A percentile compares a stretch with the other conserved stretches of the same genome.
Evolutionary conservation across 2,888 invertebrate species (phyloP).

Genomic region (Dioctria linearis): DNA sequence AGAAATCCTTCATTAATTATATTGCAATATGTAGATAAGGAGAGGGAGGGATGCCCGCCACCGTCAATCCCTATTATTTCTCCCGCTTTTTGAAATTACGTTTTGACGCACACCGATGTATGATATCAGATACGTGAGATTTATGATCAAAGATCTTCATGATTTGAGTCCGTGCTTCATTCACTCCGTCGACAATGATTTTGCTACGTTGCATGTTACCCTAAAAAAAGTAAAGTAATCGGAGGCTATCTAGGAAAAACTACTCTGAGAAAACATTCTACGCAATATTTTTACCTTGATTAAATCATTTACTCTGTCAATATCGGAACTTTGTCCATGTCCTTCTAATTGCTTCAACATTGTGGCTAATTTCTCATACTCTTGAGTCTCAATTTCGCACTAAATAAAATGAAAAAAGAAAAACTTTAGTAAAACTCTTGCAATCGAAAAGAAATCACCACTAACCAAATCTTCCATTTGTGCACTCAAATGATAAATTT

Average conservation of each 20-base stretch:
- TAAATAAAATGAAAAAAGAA: slow-evolving; percentile 61
- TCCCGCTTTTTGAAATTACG: slow-evolving; percentile 93
- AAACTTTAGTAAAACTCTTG: not conserved
- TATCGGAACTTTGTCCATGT: slow-evolving; percentile 71
- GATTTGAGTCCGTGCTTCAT: slow-evolving; percentile 89
- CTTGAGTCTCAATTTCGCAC: slow-evolving; percentile 74
- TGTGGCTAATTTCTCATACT: slow-evolving; percentile 67
- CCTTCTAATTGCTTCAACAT: slow-evolving; percentile 71
- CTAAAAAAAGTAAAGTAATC: slow-evolving; percentile 71
- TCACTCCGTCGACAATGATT: slow-evolving; percentile 92
- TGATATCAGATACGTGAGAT: slow-evolving; percentile 88
- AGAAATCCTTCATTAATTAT: not conserved
- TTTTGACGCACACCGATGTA: slow-evolving; percentile 92
- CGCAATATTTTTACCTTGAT: slow-evolving; percentile 73
- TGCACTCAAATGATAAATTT: slow-evolving; percentile 90
- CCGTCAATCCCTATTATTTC: slow-evolving; percentile 68
- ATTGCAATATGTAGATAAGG: not conserved
- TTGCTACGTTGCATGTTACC: slow-evolving; percentile 96
- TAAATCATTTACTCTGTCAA: slow-evolving; percentile 75
- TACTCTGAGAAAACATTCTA: not conserved
- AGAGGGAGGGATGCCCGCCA: slow-evolving; percentile 60
- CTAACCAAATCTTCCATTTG: slow-evolving; percentile 93
- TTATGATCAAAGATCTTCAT: slow-evolving; percentile 94
- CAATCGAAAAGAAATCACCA: not conserved
- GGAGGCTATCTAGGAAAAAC: slow-evolving; percentile 20